phyloP scores from a whole-genome alignment of 2,888 invertebrate genomes.

The Syrista parreyssii region DNA sequence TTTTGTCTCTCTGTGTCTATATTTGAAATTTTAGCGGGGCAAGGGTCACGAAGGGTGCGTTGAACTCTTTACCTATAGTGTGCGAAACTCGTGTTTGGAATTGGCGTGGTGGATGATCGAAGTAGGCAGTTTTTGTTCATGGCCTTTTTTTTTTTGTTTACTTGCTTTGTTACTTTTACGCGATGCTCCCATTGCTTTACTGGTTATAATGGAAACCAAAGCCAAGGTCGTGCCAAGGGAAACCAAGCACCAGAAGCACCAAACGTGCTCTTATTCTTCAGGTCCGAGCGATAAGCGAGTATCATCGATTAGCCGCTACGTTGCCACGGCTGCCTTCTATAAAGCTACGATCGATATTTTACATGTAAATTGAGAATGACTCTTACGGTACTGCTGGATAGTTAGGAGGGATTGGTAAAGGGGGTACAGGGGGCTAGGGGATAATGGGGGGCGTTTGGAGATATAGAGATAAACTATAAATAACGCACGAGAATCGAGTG shows the following conservation, averaged over 20 bases:
- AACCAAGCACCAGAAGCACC: neutral
- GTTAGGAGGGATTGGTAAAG: neutral
- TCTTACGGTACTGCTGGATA: neutral
- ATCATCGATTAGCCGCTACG: constrained; percentile 54
- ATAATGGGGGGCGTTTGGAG: neutral
- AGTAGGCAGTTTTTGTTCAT: neutral
- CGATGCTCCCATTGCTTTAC: neutral
- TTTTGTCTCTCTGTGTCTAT: neutral
- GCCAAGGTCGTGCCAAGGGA: neutral
- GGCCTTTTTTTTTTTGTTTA: neutral
- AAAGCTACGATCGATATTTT: constrained; percentile 46
- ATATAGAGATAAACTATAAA: neutral
- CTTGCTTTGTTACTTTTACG: neutral
- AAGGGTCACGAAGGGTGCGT: neutral
- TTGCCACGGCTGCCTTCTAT: constrained; percentile 51
- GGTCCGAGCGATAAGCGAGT: constrained; percentile 1
- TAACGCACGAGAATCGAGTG: neutral
- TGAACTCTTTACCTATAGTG: neutral
- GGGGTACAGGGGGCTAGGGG: neutral
- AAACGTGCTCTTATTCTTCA: neutral
- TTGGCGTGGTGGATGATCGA: neutral
- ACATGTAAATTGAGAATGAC: neutral
- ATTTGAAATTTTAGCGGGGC: neutral
- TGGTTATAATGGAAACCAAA: neutral
- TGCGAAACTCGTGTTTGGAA: neutral